These are phyloP conservation scores for Calcarius ornatus DNA, from an alignment of 2,113 vertebrate species.

Conservation along the genomic window DNA sequence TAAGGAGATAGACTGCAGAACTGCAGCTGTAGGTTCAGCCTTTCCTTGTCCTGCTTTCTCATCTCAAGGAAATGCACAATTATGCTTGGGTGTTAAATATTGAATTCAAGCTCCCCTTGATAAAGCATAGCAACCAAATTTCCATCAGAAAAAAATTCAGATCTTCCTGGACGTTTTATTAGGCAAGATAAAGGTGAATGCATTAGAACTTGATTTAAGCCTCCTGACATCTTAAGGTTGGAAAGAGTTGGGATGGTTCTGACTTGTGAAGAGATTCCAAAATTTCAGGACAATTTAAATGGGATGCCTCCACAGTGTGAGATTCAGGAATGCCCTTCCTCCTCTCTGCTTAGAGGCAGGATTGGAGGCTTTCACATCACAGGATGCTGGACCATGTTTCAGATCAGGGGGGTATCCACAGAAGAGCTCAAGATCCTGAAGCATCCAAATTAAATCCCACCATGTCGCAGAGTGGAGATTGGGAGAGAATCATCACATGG, in stretches of 20 bases:
- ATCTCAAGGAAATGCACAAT: not conserved
- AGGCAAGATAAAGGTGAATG: not conserved
- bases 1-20: not conserved
- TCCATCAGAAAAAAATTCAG: not conserved
- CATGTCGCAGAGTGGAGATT: not conserved
- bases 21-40: not conserved
- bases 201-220: not conserved
- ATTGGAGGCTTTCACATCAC: not conserved
- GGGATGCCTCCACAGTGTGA: not conserved
- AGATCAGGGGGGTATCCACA: not conserved
- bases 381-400: not conserved
- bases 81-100: not conserved
- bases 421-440: not conserved
- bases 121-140: not conserved
- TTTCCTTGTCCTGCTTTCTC: not conserved
- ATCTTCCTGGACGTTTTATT: not conserved
- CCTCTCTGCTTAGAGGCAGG: not conserved
- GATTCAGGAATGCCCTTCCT: not conserved
- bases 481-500: not conserved
- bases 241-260: not conserved
- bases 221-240: not conserved
- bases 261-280: not conserved
- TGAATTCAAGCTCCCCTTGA: not conserved
- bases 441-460: not conserved
- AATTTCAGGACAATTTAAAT: not conserved